Evolutionary conservation across 2,888 invertebrate species (phyloP).

Genomic region (Netelia inedita): DNA sequence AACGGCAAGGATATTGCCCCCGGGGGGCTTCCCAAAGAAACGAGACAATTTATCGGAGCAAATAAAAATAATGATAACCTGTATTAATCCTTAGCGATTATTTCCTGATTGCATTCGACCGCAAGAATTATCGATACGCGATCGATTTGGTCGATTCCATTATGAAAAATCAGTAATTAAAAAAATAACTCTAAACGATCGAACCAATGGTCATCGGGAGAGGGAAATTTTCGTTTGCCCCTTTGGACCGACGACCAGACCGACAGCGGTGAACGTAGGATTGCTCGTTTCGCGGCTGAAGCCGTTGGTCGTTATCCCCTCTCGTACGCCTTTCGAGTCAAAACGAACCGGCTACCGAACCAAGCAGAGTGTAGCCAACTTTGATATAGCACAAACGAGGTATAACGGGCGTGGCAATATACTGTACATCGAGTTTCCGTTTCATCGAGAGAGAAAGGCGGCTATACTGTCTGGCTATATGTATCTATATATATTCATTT

Average conservation of each 20-base stretch:
- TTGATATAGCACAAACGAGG: slow-evolving; percentile 27
- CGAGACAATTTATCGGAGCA: slow-evolving; percentile 8
- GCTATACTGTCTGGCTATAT: slow-evolving; percentile 7
- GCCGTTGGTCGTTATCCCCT: neutral
- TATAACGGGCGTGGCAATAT: slow-evolving; percentile 48
- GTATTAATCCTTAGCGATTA: neutral
- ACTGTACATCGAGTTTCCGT: slow-evolving; percentile 55
- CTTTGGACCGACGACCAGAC: slow-evolving; percentile 24
- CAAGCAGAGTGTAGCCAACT: neutral
- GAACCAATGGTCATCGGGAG: neutral
- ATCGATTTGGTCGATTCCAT: neutral
- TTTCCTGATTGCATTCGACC: slow-evolving; percentile 4
- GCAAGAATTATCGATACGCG: neutral
- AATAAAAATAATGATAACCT: slow-evolving; percentile 31
- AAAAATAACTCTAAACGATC: neutral
- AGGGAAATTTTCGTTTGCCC: slow-evolving; percentile 20
- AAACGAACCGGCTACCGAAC: slow-evolving; percentile 22
- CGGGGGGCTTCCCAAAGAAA: slow-evolving; percentile 1
- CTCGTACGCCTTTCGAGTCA: neutral
- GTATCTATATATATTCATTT: neutral
- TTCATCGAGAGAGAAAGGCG: slow-evolving; percentile 64
- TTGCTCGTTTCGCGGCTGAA: neutral
- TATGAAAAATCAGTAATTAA: neutral
- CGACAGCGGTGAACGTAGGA: neutral
- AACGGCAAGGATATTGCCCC: slow-evolving; percentile 41